A percentile compares a stretch with the other conserved stretches of the same genome.
Evolutionary conservation across 2,113 vertebrate species (phyloP).

Genomic region (Pyrgilauda ruficollis): DNA sequence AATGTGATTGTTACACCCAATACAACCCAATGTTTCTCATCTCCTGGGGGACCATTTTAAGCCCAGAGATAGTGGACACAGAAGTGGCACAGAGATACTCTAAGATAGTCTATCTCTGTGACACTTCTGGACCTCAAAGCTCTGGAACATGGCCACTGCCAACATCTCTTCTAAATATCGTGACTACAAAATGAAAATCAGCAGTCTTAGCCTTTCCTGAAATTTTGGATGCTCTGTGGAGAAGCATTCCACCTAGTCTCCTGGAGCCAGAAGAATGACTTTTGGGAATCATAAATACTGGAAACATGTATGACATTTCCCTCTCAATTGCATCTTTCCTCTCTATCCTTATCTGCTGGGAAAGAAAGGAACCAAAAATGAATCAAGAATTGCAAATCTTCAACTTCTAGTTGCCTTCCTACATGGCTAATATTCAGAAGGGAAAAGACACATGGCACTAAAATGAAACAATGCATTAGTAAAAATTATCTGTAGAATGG

Average conservation of each 20-base stretch:
- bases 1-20: background rate
- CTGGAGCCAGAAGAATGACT: background rate
- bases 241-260: background rate
- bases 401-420: background rate
- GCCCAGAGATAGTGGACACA: too few species aligned
- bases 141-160: background rate
- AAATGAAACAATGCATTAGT: background rate
- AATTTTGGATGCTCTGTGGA: background rate
- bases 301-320: fast-evolving
- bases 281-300: background rate
- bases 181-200: background rate
- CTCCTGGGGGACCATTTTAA: background rate
- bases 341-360: background rate
- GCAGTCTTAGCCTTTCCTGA: background rate
- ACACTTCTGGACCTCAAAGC: background rate
- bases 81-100: background rate
- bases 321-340: background rate
- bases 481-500: background rate
- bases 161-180: background rate
- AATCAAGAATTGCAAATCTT: background rate
- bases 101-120: background rate
- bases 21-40: background rate
- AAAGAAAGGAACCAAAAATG: background rate
- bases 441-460: background rate
- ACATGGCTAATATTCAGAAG: background rate